phyloP scores from a whole-genome alignment of 2,888 invertebrate species.

The Pardosa pseudoannulata region DNA sequence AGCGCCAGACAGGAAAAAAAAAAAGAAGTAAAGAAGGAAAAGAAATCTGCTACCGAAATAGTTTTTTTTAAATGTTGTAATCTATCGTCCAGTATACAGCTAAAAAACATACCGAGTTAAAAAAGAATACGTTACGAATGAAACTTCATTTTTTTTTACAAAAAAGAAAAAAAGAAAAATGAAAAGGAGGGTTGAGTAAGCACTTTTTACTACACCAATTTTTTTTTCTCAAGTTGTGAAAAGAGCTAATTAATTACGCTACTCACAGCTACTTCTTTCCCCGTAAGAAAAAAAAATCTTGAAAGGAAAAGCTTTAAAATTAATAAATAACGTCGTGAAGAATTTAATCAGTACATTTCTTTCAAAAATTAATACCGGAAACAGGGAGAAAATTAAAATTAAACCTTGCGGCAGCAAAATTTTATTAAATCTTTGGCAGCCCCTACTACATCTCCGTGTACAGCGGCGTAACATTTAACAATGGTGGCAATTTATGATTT shows the following conservation, averaged over 20 bases:
- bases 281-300: background rate
- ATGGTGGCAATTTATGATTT: background rate
- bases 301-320: constrained; percentile 30
- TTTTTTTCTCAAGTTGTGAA: constrained; percentile 16
- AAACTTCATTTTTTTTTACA: constrained; percentile 16
- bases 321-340: constrained; percentile 47
- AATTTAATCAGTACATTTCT: constrained; percentile 67
- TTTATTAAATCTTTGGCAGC: constrained; percentile 59
- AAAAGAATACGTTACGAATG: too few relatives aligned
- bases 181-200: background rate
- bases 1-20: too few relatives aligned
- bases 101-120: background rate
- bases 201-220: background rate
- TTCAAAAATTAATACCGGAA: constrained; percentile 62
- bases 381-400: constrained; percentile 51
- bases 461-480: background rate
- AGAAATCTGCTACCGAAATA: too few relatives aligned
- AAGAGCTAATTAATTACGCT: constrained; percentile 51
- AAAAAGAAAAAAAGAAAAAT: background rate
- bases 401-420: constrained; percentile 38
- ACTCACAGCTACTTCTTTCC: constrained; percentile 3
- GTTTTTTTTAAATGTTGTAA: too few relatives aligned
- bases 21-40: too few relatives aligned
- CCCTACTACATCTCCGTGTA: background rate
- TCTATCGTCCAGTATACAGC: too few relatives aligned